Evolutionary conservation across 2,888 invertebrate species (phyloP).

Genomic region (Scaptomyza parva): DNA sequence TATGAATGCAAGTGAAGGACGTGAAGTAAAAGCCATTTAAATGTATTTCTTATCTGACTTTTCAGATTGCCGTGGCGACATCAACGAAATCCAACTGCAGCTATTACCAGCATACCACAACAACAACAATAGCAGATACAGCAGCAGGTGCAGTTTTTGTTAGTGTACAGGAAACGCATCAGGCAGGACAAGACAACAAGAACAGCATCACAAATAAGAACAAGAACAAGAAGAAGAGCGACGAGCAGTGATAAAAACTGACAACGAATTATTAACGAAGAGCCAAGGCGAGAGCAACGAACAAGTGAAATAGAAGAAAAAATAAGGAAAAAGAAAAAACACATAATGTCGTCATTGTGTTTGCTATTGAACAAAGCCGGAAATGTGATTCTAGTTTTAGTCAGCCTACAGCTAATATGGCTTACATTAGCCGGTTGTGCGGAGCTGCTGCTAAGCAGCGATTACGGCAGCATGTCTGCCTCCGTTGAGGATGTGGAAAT

Average conservation of each 20-base stretch:
- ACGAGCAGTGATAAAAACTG: slow-evolving; percentile 47
- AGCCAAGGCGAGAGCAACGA: slow-evolving; percentile 41
- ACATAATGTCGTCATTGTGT: slow-evolving; percentile 56
- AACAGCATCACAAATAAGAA: slow-evolving; percentile 14
- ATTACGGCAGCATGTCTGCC: slow-evolving; percentile 58
- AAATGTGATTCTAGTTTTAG: slow-evolving; percentile 70
- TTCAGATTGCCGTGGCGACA: slow-evolving; percentile 61
- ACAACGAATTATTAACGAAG: slow-evolving; percentile 66
- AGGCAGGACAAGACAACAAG: slow-evolving; percentile 39
- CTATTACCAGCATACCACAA: slow-evolving; percentile 60
- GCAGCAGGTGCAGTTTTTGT: slow-evolving; percentile 55
- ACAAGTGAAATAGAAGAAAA: slow-evolving; percentile 11
- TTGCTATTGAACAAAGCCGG: slow-evolving; percentile 68
- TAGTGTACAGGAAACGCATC: slow-evolving; percentile 66
- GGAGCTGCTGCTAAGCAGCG: slow-evolving; percentile 60
- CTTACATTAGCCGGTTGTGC: slow-evolving; percentile 38
- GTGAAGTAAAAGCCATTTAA: slow-evolving; percentile 54
- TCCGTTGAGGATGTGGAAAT: slow-evolving; percentile 61
- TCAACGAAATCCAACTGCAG: slow-evolving; percentile 54
- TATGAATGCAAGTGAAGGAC: slow-evolving; percentile 41
- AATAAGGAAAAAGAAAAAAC: slow-evolving; percentile 12
- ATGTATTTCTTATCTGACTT: slow-evolving; percentile 68
- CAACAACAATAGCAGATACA: slow-evolving; percentile 22
- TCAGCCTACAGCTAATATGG: slow-evolving; percentile 66
- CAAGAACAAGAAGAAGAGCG: slow-evolving; percentile 17